Evolutionary conservation across 2,888 invertebrate species (phyloP).

Genomic region (Sclerodermus sp.): DNA sequence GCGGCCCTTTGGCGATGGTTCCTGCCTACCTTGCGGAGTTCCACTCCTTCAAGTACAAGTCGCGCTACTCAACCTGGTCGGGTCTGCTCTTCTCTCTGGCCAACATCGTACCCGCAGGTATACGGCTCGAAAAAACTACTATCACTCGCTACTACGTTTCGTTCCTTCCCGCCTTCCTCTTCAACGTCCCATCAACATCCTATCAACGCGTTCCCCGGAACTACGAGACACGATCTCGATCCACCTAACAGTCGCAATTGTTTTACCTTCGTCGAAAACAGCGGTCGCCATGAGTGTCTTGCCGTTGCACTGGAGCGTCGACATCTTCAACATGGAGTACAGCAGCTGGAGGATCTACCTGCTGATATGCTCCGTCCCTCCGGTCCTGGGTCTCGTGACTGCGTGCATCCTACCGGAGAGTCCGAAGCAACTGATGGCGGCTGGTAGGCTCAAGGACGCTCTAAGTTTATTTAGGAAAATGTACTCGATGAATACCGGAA

Average conservation of each 20-base stretch:
- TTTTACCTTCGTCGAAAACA: too few species aligned
- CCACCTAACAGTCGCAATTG: too few species aligned
- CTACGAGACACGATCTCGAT: too few species aligned
- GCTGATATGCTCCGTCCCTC: conserved; percentile 62
- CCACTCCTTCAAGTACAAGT: conserved; percentile 68
- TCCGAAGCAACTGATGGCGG: conserved; percentile 75
- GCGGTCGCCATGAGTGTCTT: too few species aligned
- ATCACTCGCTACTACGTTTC: too few species aligned
- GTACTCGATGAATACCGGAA: conserved; percentile 69
- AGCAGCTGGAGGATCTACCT: conserved; percentile 60
- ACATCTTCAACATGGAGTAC: conserved; percentile 40
- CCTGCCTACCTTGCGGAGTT: conserved; percentile 75
- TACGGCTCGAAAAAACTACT: conserved; percentile 2
- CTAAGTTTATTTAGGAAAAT: conserved; percentile 67
- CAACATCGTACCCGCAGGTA: conserved; percentile 65
- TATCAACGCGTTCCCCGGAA: too few species aligned
- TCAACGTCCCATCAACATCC: too few species aligned
- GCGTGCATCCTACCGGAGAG: conserved; percentile 73
- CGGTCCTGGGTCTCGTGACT: conserved; percentile 67
- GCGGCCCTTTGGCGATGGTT: conserved; percentile 75
- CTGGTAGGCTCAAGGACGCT: conserved; percentile 68
- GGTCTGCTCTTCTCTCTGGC: conserved; percentile 70
- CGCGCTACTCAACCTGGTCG: conserved; percentile 67
- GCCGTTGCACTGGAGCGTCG: conserved; percentile 9
- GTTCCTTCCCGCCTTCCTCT: too few species aligned